Evolutionary conservation across 1,140 invertebrate genomes (phyloP).

Genomic region (Triops cancriformis): DNA sequence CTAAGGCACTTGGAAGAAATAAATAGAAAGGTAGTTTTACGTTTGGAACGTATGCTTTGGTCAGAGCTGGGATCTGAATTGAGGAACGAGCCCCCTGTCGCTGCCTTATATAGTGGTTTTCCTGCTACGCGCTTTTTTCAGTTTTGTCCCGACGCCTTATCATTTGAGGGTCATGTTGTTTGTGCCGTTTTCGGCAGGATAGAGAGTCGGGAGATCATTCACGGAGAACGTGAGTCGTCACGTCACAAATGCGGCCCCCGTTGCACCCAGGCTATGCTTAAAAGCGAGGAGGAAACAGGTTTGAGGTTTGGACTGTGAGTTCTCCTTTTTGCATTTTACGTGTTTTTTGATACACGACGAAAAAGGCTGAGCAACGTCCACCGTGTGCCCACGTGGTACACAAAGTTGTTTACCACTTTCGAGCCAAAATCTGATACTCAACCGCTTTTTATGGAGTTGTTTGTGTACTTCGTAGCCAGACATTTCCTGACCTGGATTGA

Average conservation of each 20-base stretch:
- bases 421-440: not conserved
- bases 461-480: constrained; percentile 5
- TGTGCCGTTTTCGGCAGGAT: not conserved
- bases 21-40: not conserved
- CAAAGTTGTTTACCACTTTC: not conserved
- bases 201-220: not conserved
- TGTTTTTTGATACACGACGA: not conserved
- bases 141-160: not conserved
- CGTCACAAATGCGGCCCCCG: not conserved
- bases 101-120: not conserved
- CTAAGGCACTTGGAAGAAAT: not conserved
- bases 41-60: not conserved
- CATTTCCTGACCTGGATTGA: constrained; percentile 9
- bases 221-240: not conserved
- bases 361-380: constrained; percentile 5
- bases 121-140: not conserved
- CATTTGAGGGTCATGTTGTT: constrained; percentile 10
- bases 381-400: not conserved
- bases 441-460: not conserved
- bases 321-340: not conserved
- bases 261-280: not conserved
- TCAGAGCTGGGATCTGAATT: not conserved
- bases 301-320: not conserved
- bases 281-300: not conserved
- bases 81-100: constrained; percentile 2